Conservation (phyloP, 2,113 vertebrate genomes). For the Genyomyrus donnyi region DNA sequence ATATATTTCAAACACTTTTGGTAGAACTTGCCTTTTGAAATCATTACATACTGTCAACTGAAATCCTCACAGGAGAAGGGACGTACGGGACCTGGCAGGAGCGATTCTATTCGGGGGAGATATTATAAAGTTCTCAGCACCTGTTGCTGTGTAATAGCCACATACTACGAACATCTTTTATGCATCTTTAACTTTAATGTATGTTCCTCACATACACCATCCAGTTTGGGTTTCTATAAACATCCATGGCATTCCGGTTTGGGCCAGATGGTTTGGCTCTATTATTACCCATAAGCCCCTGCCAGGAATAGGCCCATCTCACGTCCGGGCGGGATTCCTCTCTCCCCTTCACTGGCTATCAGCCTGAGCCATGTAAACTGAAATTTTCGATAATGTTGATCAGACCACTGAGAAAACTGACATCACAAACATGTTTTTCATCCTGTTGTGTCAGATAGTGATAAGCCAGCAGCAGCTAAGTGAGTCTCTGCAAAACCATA, state of each 20-base stretch:
- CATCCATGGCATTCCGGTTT: background rate
- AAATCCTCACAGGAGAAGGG: background rate
- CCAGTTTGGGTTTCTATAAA: background rate
- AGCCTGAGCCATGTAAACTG: background rate
- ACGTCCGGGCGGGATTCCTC: background rate
- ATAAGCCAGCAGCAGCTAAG: background rate
- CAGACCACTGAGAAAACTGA: background rate
- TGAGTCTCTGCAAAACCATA: background rate
- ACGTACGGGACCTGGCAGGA: background rate
- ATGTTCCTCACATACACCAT: background rate
- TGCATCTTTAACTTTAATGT: background rate
- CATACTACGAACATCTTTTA: background rate
- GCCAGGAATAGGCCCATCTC: background rate
- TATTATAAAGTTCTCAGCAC: background rate
- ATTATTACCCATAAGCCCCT: background rate
- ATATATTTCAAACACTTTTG: background rate
- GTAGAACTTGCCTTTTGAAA: background rate
- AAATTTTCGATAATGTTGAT: background rate
- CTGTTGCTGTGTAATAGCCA: background rate
- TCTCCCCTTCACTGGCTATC: background rate
- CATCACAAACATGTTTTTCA: background rate
- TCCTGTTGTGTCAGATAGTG: background rate
- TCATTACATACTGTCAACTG: background rate
- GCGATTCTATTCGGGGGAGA: background rate
- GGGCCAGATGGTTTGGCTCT: background rate